These are phyloP conservation scores for Eudyptes chrysolophus DNA, from an alignment of 2,113 vertebrate genomes.

Conservation along the genomic window DNA sequence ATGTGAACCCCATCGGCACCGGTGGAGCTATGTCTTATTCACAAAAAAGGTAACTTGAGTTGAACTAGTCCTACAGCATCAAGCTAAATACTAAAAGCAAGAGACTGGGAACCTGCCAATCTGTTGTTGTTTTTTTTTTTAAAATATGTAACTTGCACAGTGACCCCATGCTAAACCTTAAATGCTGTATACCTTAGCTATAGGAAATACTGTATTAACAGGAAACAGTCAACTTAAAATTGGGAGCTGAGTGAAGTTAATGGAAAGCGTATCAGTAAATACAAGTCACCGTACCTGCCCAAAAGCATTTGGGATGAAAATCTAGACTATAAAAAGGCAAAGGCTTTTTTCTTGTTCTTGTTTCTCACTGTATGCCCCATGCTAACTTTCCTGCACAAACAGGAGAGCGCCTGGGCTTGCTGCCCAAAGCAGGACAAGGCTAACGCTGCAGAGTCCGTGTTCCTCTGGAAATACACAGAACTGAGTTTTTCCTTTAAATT, in stretches of 20 bases:
- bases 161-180: background rate
- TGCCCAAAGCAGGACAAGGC: background rate
- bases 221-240: background rate
- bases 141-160: background rate
- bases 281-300: background rate
- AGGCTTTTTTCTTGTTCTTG: background rate
- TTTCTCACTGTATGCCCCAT: background rate
- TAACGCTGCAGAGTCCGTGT: background rate
- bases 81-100: background rate
- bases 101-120: background rate
- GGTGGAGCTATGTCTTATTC: background rate
- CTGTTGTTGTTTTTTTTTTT: background rate
- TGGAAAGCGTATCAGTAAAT: background rate
- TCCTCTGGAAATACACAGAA: background rate
- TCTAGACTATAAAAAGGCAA: background rate
- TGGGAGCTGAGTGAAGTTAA: background rate
- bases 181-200: background rate
- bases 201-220: background rate
- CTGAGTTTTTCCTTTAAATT: background rate
- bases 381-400: background rate
- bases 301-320: background rate
- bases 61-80: background rate
- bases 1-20: accelerated
- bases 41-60: background rate
- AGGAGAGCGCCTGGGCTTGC: background rate